Base-by-base conservation (phyloP, 1,140 invertebrate species). In the Caerostris darwini region DNA sequence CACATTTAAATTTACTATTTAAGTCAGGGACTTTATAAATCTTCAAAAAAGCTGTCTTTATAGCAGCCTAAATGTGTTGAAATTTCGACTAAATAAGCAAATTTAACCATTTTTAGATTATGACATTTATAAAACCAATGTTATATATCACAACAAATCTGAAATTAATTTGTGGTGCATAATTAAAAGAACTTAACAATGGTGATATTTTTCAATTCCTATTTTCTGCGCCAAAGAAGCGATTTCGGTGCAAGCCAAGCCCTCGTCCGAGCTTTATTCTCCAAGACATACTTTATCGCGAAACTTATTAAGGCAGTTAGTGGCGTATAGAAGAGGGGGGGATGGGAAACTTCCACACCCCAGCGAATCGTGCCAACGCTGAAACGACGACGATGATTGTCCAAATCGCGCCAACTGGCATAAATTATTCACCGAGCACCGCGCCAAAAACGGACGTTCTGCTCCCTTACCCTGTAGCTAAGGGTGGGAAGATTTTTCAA, bases 271-370 rank as follows among this genome's bases (percentile, higher is more conserved):
- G 8, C 19, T 17, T 5, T n/a, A n/a, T n/a, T 19, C 19, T 54
- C 82, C 54, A 34, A 85, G 82, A 61, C 82, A 56, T 93, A 93
- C 61, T 93, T 93, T 93, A 93, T 93, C 82, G 91, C 83, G 91
- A 86, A 93, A 93, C 61, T 93, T 93, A 93, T 93, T 93, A 93
- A 93, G 83, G 91, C 91, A 93, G 91, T 93, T 93, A 93, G 61
- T 69, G 91, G 83, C 54, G 81, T 83, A 92, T 67, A 53, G 58
- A 34, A 12, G 71, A 8, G 19, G 61, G 67, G 64, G 50, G 57
- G 19, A 61, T 19, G 7, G n/a, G 53, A 56, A 17, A 67, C 3
- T 19, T 14, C 53, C 50, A 69, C 57, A 50, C 90, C 17, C 19
- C 71, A n/a, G 19, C 54, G 64, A 53, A 69, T 54, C 67, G 67